A percentile compares a stretch with the other conserved stretches of the same genome.
These are phyloP conservation scores for Chrysaora quinquecirrha DNA, from an alignment of 30 jellyfish, hydroid and myxozoan genomes.

Conservation along the genomic window DNA sequence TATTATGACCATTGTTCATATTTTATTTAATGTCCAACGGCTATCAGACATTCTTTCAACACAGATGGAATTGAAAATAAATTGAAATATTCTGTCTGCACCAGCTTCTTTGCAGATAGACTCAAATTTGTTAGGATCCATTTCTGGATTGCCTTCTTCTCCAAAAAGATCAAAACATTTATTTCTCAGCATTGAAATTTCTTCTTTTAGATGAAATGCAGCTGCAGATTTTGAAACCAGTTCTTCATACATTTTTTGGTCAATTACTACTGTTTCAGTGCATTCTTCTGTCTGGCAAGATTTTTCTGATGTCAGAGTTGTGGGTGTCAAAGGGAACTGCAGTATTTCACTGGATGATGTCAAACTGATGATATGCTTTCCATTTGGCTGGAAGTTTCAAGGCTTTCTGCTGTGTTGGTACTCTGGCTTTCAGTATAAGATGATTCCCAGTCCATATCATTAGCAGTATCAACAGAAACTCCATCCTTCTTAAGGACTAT, in stretches of 20 bases:
- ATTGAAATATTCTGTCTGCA: constrained; percentile 11
- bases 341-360: too few relatives aligned
- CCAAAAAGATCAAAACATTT: neutral
- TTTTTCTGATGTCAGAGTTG: too few relatives aligned
- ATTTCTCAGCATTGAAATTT: neutral
- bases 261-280: too few relatives aligned
- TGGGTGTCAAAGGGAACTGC: too few relatives aligned
- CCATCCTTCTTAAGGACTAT: too few relatives aligned
- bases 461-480: too few relatives aligned
- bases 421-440: too few relatives aligned
- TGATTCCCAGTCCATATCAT: too few relatives aligned
- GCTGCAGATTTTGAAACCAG: neutral
- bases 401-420: too few relatives aligned
- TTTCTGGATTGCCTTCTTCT: constrained; percentile 10
- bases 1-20: constrained; percentile 14
- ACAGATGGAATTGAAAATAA: constrained; percentile 12
- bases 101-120: constrained; percentile 26
- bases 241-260: too few relatives aligned
- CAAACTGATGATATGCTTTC: neutral
- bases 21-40: constrained; percentile 2
- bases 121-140: constrained; percentile 19
- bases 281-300: too few relatives aligned
- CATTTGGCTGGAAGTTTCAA: too few relatives aligned
- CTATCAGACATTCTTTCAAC: constrained; percentile 21
- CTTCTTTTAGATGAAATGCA: neutral